A percentile compares a stretch with the other conserved stretches of the same genome.
Evolutionary conservation across 2,113 vertebrate genomes (phyloP).

Genomic region (Syngnathoides biaculeatus): DNA sequence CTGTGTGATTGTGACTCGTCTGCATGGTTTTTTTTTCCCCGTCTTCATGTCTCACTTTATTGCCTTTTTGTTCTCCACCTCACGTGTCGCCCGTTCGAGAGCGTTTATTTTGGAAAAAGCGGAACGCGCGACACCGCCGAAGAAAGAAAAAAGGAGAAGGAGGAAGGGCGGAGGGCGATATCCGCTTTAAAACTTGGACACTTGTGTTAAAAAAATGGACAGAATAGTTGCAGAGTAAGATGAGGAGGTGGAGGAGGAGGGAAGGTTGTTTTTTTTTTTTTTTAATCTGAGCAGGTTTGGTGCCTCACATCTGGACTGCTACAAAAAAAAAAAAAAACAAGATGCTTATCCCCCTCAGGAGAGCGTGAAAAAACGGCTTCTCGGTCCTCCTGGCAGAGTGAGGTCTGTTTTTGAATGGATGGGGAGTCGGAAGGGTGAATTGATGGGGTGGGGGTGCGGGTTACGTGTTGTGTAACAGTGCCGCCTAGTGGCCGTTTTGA

Average conservation of each 20-base stretch:
- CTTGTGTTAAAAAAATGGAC: constrained; percentile 23
- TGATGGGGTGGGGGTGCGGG: constrained; percentile 9
- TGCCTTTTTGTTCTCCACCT: neutral
- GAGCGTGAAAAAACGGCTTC: constrained; percentile 54
- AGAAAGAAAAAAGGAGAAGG: neutral
- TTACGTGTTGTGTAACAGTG: constrained; percentile 36
- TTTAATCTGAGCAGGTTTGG: constrained; percentile 21
- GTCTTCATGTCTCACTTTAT: neutral
- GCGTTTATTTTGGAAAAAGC: constrained; percentile 8
- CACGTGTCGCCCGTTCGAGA: neutral
- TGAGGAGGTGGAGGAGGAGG: constrained; percentile 35
- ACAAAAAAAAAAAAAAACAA: constrained; percentile 28
- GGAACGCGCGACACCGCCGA: neutral
- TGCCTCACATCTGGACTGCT: constrained; percentile 65
- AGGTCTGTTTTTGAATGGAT: constrained; percentile 21
- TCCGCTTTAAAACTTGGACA: neutral
- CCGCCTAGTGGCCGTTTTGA: constrained; percentile 25
- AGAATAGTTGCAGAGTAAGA: constrained; percentile 6
- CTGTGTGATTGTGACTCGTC: constrained; percentile 1
- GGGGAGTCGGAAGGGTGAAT: neutral
- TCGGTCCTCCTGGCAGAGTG: constrained; percentile 58
- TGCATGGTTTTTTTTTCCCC: neutral
- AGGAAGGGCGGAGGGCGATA: neutral
- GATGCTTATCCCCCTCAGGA: constrained; percentile 57
- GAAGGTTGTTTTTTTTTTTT: constrained; percentile 54